Evolutionary conservation across 2,797 vertebrate species (phyloP), one percentile per base, ranked within the genome.

Genomic region (Microctenopoma stevenorrisi): DNA sequence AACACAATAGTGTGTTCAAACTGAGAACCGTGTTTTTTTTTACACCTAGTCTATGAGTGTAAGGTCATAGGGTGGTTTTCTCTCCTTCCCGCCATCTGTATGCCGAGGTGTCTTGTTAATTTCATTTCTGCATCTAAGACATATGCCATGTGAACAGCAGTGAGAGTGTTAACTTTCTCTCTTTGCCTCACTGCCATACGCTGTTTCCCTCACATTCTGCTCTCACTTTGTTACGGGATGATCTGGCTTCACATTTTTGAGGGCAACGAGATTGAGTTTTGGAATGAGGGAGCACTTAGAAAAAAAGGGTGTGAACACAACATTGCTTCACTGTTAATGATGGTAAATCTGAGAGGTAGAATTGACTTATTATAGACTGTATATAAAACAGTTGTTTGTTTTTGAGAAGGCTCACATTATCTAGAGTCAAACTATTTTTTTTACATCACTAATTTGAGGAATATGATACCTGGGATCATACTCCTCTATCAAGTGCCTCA

Each of bases 21-120:
- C 64, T 74, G 68, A 81, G 58, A 77, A 28, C 30, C 64, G 61
- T 67, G 68, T 69, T 71, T 84, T 75, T 38, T 61, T 49, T 46
- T 38, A 76, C 79, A 75, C 72, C 74, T 76, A 9, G 53, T 68
- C 69, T 65, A 14, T 7, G 57, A 38, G 68, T 76, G 75, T 81
- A 75, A 83, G 80, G 82, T 87, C 80, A 82, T n/a, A 62, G 75
- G 74, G 84, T 77, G 62, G 37, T 62, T 86, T 81, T 84, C 72
- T 67, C 72, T 87, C 75, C 78, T 76, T 76, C 64, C 68, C 60
- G 75, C 81, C 81, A 72, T 82, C 77, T 85, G 74, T 81, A 82
- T 57, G 78, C 76, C 25, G 80, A 90, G 76, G 72, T 85, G 83
- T 85, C 78, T 85, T 79, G 73, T 84, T 88, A 82, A 90, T 90